phyloP scores from a whole-genome alignment of 1,140 invertebrate species.

The Zaprionus africanus region DNA sequence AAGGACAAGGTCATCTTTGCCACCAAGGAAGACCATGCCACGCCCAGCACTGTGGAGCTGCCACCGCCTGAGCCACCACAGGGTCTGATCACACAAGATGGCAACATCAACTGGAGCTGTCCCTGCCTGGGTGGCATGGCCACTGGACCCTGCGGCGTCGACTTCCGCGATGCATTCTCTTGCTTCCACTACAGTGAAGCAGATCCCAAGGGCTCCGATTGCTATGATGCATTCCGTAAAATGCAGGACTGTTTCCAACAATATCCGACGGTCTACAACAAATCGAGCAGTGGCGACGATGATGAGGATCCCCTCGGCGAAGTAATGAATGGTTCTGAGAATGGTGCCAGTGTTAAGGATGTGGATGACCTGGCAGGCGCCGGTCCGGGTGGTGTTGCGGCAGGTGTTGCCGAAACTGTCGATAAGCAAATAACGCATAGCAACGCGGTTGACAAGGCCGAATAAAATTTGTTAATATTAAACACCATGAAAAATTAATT shows the following conservation, averaged over 20 bases:
- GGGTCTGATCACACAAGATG: slow-evolving; percentile 93
- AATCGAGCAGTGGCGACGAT: slow-evolving; percentile 87
- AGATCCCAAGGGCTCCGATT: slow-evolving; percentile 95
- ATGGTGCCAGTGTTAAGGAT: slow-evolving; percentile 25
- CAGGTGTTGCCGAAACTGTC: slow-evolving; percentile 4
- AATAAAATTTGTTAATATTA: slow-evolving; percentile 23
- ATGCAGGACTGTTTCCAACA: slow-evolving; percentile 97
- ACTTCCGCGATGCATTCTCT: slow-evolving; percentile 96
- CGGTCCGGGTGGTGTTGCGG: slow-evolving; percentile 23
- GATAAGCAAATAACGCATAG: background rate
- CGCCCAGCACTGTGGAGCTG: slow-evolving; percentile 89
- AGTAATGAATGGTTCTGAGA: slow-evolving; percentile 51
- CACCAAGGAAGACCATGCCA: slow-evolving; percentile 91
- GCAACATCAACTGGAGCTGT: slow-evolving; percentile 98
- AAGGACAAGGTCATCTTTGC: slow-evolving; percentile 95
- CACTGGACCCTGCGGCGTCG: slow-evolving; percentile 96
- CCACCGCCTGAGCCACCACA: slow-evolving; percentile 90
- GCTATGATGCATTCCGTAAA: slow-evolving; percentile 93
- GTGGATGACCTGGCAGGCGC: slow-evolving; percentile 46
- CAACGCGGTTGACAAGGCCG: slow-evolving; percentile 45
- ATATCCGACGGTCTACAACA: slow-evolving; percentile 94
- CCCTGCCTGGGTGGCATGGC: slow-evolving; percentile 98
- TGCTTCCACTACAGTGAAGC: slow-evolving; percentile 95
- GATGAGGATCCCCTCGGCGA: slow-evolving; percentile 62
- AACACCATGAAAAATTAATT: background rate